A percentile compares a stretch with the other conserved stretches of the same genome.
Conservation (phyloP, 2,888 invertebrate genomes). For the Eremobia ochroleuca region DNA sequence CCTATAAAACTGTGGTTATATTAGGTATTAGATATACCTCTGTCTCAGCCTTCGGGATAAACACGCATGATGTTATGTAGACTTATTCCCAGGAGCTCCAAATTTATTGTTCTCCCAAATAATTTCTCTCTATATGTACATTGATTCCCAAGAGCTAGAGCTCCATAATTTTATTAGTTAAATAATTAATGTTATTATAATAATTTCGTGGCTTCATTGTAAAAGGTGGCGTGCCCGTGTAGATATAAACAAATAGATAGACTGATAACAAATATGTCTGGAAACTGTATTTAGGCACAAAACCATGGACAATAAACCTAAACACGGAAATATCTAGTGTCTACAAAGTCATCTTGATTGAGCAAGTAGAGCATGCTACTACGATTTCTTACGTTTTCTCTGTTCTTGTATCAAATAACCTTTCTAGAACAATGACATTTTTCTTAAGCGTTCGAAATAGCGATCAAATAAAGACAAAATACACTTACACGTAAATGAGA, state of each 20-base stretch:
- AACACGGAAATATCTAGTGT: conserved; percentile 9
- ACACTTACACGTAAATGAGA: not conserved
- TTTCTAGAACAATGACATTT: conserved; percentile 20
- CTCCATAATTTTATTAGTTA: too few species aligned
- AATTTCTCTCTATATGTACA: too few species aligned
- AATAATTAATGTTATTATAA: too few species aligned
- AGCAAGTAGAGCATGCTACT: conserved; percentile 29
- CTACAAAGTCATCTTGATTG: conserved; percentile 23
- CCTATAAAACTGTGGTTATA: too few species aligned
- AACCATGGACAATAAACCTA: conserved; percentile 13
- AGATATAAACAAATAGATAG: not conserved
- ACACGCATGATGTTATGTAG: not conserved
- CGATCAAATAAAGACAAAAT: not conserved
- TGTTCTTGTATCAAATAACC: conserved; percentile 2
- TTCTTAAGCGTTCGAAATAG: not conserved
- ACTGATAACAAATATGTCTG: conserved; percentile 9
- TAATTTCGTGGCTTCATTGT: not conserved
- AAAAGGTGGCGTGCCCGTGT: not conserved
- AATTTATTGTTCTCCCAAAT: too few species aligned
- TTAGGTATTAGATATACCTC: too few species aligned
- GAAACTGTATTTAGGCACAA: conserved; percentile 7
- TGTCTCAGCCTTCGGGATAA: too few species aligned
- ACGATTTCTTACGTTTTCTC: conserved; percentile 1
- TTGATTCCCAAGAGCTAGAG: too few species aligned
- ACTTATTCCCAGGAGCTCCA: too few species aligned